Evolutionary conservation across 2,888 invertebrate genomes (phyloP).

Genomic region (Coenonympha arcania): DNA sequence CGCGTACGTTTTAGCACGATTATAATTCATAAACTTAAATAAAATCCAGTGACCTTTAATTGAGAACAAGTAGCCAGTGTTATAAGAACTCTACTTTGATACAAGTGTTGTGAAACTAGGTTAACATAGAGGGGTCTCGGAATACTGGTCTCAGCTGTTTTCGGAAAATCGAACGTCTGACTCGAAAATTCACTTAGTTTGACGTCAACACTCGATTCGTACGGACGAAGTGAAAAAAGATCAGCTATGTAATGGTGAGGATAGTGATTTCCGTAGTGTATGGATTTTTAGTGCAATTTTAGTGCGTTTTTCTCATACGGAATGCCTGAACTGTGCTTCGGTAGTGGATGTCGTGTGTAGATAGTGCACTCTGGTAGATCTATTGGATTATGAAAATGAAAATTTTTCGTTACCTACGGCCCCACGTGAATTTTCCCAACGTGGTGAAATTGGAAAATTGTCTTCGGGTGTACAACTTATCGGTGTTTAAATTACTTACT

Average conservation of each 20-base stretch:
- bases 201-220: slow-evolving; percentile 49
- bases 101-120: background rate
- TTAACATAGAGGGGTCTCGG: slow-evolving; percentile 31
- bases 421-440: slow-evolving; percentile 9
- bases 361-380: slow-evolving; percentile 8
- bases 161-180: slow-evolving; percentile 59
- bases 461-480: background rate
- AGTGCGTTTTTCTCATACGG: slow-evolving; percentile 11
- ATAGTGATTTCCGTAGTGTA: slow-evolving; percentile 33
- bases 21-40: background rate
- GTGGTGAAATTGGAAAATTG: background rate
- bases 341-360: slow-evolving; percentile 18
- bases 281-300: slow-evolving; percentile 10
- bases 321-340: slow-evolving; percentile 19
- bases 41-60: background rate
- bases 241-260: slow-evolving; percentile 68
- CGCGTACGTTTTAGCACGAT: slow-evolving; percentile 11
- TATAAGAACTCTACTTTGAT: slow-evolving; percentile 2
- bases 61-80: slow-evolving; percentile 13
- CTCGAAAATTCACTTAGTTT: slow-evolving; percentile 46
- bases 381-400: background rate
- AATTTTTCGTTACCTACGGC: background rate
- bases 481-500: background rate
- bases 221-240: slow-evolving; percentile 43
- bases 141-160: slow-evolving; percentile 58